A percentile compares a stretch with the other conserved stretches of the same genome.
Evolutionary conservation across 2,113 vertebrate species (phyloP).

Genomic region (Ochotona princeps): DNA sequence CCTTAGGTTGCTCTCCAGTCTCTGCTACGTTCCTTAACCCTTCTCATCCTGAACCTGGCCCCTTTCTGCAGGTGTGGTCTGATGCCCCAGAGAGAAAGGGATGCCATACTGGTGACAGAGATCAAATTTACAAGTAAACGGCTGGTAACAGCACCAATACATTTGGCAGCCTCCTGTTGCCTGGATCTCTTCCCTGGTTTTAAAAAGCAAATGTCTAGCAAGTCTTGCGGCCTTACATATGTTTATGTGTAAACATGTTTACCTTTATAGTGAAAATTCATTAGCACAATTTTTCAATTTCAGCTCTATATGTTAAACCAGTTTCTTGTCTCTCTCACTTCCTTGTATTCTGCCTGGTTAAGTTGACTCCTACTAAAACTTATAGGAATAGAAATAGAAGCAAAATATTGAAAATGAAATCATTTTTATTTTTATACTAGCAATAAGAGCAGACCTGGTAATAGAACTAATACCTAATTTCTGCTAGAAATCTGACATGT

Average conservation of each 20-base stretch:
- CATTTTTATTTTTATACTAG: constrained; percentile 41
- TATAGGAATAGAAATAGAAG: background rate
- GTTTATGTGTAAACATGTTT: background rate
- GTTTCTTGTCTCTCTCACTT: background rate
- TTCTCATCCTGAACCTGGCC: background rate
- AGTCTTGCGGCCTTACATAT: constrained; percentile 50
- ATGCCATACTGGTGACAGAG: background rate
- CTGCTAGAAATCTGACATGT: background rate
- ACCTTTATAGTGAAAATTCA: background rate
- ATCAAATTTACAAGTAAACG: constrained; percentile 52
- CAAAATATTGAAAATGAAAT: background rate
- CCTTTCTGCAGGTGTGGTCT: background rate
- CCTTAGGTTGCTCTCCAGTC: background rate
- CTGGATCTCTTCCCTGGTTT: constrained; percentile 62
- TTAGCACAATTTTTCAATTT: background rate
- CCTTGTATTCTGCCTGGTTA: background rate
- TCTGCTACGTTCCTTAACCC: background rate
- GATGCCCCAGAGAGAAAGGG: background rate
- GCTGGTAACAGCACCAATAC: constrained; percentile 58
- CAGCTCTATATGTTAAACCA: background rate
- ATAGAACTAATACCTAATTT: constrained; percentile 65
- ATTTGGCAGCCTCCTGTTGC: constrained; percentile 61
- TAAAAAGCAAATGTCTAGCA: constrained; percentile 74
- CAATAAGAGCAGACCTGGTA: constrained; percentile 63
- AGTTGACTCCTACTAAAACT: background rate